A percentile compares a stretch with the other conserved stretches of the same genome.
phyloP scores from a whole-genome alignment of 1,140 invertebrate species.

The Zaprionus capensis region DNA sequence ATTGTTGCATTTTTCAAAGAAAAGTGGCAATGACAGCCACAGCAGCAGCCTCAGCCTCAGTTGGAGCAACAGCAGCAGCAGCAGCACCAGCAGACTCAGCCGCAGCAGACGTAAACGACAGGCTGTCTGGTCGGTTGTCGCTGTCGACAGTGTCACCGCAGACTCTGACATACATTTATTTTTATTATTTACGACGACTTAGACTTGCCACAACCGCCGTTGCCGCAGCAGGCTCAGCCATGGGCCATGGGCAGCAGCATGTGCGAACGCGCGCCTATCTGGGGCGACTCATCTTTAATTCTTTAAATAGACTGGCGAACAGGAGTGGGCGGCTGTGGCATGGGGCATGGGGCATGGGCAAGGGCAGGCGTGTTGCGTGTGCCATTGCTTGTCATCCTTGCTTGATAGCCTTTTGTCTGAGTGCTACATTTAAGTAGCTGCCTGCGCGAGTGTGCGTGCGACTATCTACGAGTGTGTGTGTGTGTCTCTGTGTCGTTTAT shows the following conservation, averaged over 20 bases:
- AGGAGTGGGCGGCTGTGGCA: slow-evolving; percentile 17
- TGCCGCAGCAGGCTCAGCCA: slow-evolving; percentile 12
- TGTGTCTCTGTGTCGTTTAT: slow-evolving; percentile 75
- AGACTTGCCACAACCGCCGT: slow-evolving; percentile 31
- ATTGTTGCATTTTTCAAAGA: slow-evolving; percentile 79
- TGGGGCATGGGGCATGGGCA: slow-evolving; percentile 39
- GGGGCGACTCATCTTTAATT: slow-evolving; percentile 73
- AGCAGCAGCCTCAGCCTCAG: slow-evolving; percentile 14
- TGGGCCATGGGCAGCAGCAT: slow-evolving; percentile 27
- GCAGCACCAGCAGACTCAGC: slow-evolving; percentile 10
- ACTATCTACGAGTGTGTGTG: slow-evolving; percentile 23
- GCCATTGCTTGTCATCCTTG: slow-evolving; percentile 56
- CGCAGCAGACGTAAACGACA: slow-evolving; percentile 29
- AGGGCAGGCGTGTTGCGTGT: slow-evolving; percentile 61
- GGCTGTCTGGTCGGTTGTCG: slow-evolving; percentile 37
- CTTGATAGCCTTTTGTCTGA: slow-evolving; percentile 81
- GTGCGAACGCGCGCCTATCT: slow-evolving; percentile 62
- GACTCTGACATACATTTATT: slow-evolving; percentile 83
- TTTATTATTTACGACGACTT: slow-evolving; percentile 83
- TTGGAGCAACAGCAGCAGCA: not conserved
- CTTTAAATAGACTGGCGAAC: slow-evolving; percentile 76
- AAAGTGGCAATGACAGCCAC: slow-evolving; percentile 75
- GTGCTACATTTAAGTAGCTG: slow-evolving; percentile 77
- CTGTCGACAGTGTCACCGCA: slow-evolving; percentile 66
- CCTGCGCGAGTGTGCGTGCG: slow-evolving; percentile 34